These are phyloP conservation scores for Nudaria mundana DNA, from an alignment of 2,888 invertebrate species.

Conservation along the genomic window DNA sequence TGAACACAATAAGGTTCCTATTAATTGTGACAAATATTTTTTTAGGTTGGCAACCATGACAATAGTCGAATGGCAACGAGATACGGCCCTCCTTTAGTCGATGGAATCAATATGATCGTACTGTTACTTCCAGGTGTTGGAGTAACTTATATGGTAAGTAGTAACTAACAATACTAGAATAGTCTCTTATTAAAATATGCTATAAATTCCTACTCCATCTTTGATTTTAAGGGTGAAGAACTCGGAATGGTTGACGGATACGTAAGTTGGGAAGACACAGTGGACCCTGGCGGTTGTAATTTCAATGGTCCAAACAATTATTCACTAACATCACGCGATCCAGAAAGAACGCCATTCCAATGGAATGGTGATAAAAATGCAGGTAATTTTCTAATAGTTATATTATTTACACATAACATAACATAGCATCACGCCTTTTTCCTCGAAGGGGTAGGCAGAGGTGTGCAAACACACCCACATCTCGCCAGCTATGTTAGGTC, in stretches of 20 bases:
- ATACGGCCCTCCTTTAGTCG: slow-evolving; percentile 82
- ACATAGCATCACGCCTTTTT: too few relatives aligned
- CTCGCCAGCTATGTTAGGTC: too few relatives aligned
- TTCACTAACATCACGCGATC: slow-evolving; percentile 82
- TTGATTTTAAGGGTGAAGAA: slow-evolving; percentile 86
- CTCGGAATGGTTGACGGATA: slow-evolving; percentile 87
- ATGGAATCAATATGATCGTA: slow-evolving; percentile 86
- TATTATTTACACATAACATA: neutral
- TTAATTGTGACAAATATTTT: too few relatives aligned
- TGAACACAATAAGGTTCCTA: too few relatives aligned
- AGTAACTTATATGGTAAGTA: slow-evolving; percentile 83
- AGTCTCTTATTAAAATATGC: neutral
- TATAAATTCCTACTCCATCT: neutral
- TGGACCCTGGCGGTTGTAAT: slow-evolving; percentile 85
- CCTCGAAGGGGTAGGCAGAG: too few relatives aligned
- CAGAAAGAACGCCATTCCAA: slow-evolving; percentile 84
- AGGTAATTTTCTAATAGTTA: slow-evolving; percentile 37
- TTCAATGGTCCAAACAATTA: slow-evolving; percentile 84
- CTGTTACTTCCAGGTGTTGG: slow-evolving; percentile 88
- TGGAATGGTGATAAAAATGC: slow-evolving; percentile 82
- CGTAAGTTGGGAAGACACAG: slow-evolving; percentile 84
- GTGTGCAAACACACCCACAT: too few relatives aligned
- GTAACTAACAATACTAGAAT: neutral
- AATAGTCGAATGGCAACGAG: slow-evolving; percentile 82
- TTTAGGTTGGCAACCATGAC: slow-evolving; percentile 87